These are phyloP conservation scores for Pelodytes ibericus DNA, from an alignment of 2,797 vertebrate species.

Conservation along the genomic window DNA sequence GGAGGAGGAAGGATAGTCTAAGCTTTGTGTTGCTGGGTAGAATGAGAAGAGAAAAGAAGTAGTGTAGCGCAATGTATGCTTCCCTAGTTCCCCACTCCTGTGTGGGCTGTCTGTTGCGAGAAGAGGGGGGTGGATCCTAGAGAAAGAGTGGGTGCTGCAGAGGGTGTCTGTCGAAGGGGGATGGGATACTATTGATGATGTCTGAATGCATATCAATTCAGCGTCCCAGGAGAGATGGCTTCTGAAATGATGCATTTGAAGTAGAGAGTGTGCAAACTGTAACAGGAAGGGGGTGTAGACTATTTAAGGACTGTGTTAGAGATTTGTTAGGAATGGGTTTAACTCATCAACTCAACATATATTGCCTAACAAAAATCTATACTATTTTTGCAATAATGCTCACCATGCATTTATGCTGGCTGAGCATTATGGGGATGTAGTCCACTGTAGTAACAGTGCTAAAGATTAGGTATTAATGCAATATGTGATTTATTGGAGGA, in stretches of 20 bases:
- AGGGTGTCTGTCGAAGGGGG: constrained; percentile 42
- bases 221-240: constrained; percentile 15
- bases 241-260: constrained; percentile 12
- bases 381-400: too few relatives aligned
- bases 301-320: neutral
- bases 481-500: too few relatives aligned
- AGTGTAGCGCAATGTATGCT: constrained; percentile 38
- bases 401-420: too few relatives aligned
- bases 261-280: neutral
- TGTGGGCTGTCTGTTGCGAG: constrained; percentile 43
- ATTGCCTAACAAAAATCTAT: too few relatives aligned
- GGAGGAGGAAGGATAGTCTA: constrained; percentile 45
- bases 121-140: constrained; percentile 15
- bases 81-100: constrained; percentile 23
- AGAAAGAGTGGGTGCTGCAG: constrained; percentile 45
- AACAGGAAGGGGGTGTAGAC: neutral
- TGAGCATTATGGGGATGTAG: too few relatives aligned
- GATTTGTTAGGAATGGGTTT: neutral
- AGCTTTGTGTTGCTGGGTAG: constrained; percentile 51
- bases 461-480: too few relatives aligned
- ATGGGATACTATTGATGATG: constrained; percentile 44
- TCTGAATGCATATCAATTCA: constrained; percentile 39
- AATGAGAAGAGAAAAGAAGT: constrained; percentile 30
- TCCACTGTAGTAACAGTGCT: too few relatives aligned
- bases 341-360: neutral